Evolutionary conservation across 2,113 vertebrate genomes (phyloP), one percentile per base, ranked within the genome.

Genomic region (Scartelaos histophorus): DNA sequence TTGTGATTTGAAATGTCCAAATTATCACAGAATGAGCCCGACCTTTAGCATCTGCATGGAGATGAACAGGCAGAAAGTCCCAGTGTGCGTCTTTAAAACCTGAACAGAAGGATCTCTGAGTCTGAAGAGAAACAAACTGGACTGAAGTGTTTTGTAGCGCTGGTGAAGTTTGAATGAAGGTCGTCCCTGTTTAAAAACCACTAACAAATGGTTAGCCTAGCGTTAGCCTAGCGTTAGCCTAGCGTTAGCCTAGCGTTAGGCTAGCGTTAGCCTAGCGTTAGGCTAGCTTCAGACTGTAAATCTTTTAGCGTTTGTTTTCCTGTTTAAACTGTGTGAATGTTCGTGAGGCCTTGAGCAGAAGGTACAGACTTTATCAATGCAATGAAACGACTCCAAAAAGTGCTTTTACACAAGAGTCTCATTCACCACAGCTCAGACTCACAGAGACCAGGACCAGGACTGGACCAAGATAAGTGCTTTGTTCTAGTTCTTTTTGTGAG

Each of bases 311-410:
- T 47, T 74, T 83, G 25, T 47, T 47, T 47, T 47, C 2, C 12
- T 3, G 15, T 29, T 70, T 24, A 21, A 2, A 68, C 22, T 2
- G 21, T 83, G 75, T 82, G 62, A 73, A 80, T 75, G 73, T 73
- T 74, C 81, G 58, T 35, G 61, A 71, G 74, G 86, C 87, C 88
- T 87, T 89, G 71, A 82, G 80, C 75, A 70, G 66, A 72, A 79
- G 70, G 73, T 81, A 83, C 74, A 69, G 75, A 81, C 79, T 70
- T 29, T 67, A 84, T 88, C 81, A 84, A 87, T 88, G 89, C 89
- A 88, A 86, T 13, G 66, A 71, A 82, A 61, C 21, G 6, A 35
- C 3, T 13, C 54, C 43, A 73, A 74, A 34, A 89, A 85, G 83
- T 88, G 87, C 84, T 86, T 84, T 87, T 82, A 77, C 51, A 73